Evolutionary conservation across 2,888 invertebrate genomes (phyloP).

Genomic region (Saturnia japonica): DNA sequence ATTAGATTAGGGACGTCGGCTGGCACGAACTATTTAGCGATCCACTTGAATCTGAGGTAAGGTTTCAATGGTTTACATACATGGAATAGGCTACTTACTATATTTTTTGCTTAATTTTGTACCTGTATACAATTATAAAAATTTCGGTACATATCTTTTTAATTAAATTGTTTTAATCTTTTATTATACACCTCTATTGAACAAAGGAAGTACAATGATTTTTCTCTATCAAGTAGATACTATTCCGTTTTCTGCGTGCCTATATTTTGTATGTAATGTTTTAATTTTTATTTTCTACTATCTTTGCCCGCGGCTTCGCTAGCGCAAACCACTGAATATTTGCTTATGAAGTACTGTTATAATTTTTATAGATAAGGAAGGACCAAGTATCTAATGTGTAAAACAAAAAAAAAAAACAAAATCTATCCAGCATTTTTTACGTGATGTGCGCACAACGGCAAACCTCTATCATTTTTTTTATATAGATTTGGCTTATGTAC

Average conservation of each 20-base stretch:
- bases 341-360: too few relatives aligned
- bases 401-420: too few relatives aligned
- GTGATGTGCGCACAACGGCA: too few relatives aligned
- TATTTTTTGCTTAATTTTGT: constrained; percentile 3
- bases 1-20: constrained; percentile 70
- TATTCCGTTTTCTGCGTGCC: neutral
- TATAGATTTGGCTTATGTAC: neutral
- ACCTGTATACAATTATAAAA: neutral
- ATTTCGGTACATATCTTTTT: too few relatives aligned
- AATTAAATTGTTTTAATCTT: neutral
- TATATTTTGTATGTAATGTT: neutral
- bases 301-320: too few relatives aligned
- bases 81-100: constrained; percentile 28
- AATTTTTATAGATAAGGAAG: too few relatives aligned
- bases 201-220: neutral
- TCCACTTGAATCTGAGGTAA: constrained; percentile 52
- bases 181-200: neutral
- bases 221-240: constrained; percentile 11
- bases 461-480: too few relatives aligned
- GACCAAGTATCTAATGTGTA: too few relatives aligned
- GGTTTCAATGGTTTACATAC: constrained; percentile 33
- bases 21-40: constrained; percentile 61
- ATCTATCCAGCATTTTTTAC: too few relatives aligned
- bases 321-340: too few relatives aligned
- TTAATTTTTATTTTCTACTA: too few relatives aligned